Base-by-base conservation (phyloP, 2,797 vertebrate species). In the Caiman crocodilus region DNA sequence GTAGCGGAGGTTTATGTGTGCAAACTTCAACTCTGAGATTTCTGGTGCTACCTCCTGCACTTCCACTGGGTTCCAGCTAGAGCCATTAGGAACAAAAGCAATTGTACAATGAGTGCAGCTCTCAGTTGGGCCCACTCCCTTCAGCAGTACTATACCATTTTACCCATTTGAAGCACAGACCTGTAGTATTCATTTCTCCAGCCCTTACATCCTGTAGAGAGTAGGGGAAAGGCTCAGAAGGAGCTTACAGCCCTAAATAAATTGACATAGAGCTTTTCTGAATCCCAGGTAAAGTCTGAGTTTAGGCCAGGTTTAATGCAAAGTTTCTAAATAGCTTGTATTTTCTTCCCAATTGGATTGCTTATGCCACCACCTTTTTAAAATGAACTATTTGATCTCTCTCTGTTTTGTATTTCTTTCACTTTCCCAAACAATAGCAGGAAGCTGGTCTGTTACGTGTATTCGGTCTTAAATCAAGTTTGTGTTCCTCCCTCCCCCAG, bases 361-460 rank as follows among this genome's bases (percentile, higher is more conserved):
- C 61, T 58, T 32, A 76, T 28, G 59, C 30, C 71, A 79, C 75
- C 79, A 75, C 79, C 88, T 95, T 82, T 90, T 97, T 95, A 88
- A 95, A 88, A 84, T 93, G 69, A 87, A 93, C 91, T 90, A 90
- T 96, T 96, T 97, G 96, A 96, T 95, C 90, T 94, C 81, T 35
- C 75, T 89, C 78, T 92, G 79, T 64, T 95, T 90, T 91, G 85
- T 85, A 88, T 93, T 95, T 91, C 83, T 95, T 96, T 94, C 94
- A 93, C 93, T 91, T 95, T 94, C 82, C 75, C 67, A 93, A 89
- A 97, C 95, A 96, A 96, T 96, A 90, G 93, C 90, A 97, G 96
- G 95, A 96, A 96, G 85, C 71, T 83, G 1, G 82, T 67, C 57
- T 94, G 79, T 92, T 94, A 88, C 0, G 0, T 91, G 30, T 82